A percentile compares a stretch with the other conserved stretches of the same genome.
Conservation (phyloP, 2,888 invertebrate species). For the Orchesellides sinensis region DNA sequence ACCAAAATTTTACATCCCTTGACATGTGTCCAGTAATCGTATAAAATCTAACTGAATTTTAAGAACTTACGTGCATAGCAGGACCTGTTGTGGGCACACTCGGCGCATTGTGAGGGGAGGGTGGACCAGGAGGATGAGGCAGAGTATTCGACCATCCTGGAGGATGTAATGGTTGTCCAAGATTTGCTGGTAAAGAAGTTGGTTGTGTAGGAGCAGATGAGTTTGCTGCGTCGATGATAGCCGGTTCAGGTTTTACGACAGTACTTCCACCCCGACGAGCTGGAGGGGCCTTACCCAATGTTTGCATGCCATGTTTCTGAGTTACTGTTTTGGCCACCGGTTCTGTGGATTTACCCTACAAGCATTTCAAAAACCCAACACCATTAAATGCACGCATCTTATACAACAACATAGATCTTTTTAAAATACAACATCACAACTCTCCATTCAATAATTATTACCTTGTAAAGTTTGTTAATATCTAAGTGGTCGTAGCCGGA, state of each 20-base stretch:
- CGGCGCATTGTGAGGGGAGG: constrained; percentile 68
- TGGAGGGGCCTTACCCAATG: constrained; percentile 99
- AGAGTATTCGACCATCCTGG: constrained; percentile 72
- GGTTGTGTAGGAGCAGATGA: constrained; percentile 62
- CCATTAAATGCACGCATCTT: too few relatives aligned
- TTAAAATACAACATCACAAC: not conserved
- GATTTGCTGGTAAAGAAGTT: constrained; percentile 42
- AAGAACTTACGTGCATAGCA: constrained; percentile 52
- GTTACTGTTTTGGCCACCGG: constrained; percentile 73
- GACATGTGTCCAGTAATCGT: not conserved
- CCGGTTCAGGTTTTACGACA: constrained; percentile 69
- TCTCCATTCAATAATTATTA: constrained; percentile 33
- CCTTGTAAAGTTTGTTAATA: constrained; percentile 74
- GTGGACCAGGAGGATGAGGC: constrained; percentile 67
- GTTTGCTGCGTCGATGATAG: constrained; percentile 62
- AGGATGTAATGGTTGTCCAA: constrained; percentile 62
- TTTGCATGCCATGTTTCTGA: constrained; percentile 98
- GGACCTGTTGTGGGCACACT: constrained; percentile 67
- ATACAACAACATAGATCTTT: too few relatives aligned
- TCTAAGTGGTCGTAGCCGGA: constrained; percentile 73
- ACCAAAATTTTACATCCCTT: too few relatives aligned
- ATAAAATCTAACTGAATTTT: not conserved
- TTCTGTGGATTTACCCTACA: constrained; percentile 73
- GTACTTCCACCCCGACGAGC: constrained; percentile 89
- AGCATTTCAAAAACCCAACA: not conserved